phyloP scores from a whole-genome alignment of 2,888 invertebrate species.

The Nebria salina region DNA sequence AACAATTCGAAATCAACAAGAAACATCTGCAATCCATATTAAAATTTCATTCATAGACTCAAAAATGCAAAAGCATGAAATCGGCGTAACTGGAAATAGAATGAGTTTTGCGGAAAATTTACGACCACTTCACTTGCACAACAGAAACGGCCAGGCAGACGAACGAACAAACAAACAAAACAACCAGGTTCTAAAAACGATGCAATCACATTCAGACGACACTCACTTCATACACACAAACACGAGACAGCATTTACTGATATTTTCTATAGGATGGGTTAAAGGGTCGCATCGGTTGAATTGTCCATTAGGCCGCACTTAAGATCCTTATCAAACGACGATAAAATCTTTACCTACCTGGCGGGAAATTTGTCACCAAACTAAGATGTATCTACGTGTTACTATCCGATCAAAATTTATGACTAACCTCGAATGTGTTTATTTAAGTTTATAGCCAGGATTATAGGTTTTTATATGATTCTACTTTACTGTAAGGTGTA shows the following conservation, averaged over 20 bases:
- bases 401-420: background rate
- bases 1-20: too few species aligned
- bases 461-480: background rate
- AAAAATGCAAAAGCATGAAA: too few species aligned
- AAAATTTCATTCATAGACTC: too few species aligned
- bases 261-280: background rate
- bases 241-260: background rate
- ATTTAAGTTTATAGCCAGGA: background rate
- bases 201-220: background rate
- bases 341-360: slow-evolving; percentile 12
- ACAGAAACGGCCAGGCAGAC: too few species aligned
- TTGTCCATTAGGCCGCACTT: slow-evolving; percentile 23
- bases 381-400: background rate
- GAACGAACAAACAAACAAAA: background rate
- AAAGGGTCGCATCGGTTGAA: slow-evolving; percentile 4
- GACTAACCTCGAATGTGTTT: background rate
- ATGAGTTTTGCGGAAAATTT: background rate
- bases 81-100: too few species aligned
- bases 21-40: too few species aligned
- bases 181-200: background rate
- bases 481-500: background rate
- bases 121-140: background rate
- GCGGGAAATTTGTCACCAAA: background rate
- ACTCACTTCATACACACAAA: background rate
- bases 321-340: slow-evolving; percentile 8